A percentile compares a stretch with the other conserved stretches of the same genome.
Evolutionary conservation across 2,113 vertebrate genomes (phyloP).

Genomic region (human): DNA sequence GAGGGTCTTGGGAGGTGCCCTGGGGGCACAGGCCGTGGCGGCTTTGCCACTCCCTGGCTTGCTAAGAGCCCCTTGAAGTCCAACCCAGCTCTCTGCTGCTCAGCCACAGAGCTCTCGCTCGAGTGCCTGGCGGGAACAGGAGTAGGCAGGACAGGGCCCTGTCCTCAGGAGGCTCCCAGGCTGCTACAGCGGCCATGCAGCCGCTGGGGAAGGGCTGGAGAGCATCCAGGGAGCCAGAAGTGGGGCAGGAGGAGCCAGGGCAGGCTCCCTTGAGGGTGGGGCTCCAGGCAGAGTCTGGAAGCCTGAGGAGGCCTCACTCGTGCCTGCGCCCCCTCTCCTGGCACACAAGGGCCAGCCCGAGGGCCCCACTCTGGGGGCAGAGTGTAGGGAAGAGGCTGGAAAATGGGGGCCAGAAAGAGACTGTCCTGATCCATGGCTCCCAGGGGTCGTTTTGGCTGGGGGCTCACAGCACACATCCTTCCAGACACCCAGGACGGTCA

Average conservation of each 20-base stretch:
- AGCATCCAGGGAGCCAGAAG: neutral
- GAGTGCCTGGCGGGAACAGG: neutral
- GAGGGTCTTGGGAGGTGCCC: neutral
- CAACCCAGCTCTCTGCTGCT: neutral
- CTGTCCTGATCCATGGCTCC: neutral
- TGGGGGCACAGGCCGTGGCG: neutral
- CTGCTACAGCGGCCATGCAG: neutral
- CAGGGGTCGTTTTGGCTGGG: neutral
- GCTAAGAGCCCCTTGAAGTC: neutral
- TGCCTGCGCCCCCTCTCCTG: neutral
- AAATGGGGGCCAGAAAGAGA: neutral
- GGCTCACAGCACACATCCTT: neutral
- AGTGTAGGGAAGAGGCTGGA: neutral
- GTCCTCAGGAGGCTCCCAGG: neutral
- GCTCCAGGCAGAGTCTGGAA: neutral
- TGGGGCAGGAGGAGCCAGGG: neutral
- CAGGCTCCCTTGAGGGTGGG: neutral
- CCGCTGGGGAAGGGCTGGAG: rapidly evolving
- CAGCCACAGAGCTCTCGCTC: neutral
- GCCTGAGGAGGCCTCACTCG: neutral
- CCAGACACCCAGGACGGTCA: no score
- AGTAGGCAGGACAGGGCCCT: neutral
- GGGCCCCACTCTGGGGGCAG: neutral
- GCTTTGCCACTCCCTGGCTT: neutral
- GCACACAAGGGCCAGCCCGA: neutral